Percentiles rank a stretch among this genome's conserved stretches.
Conservation (phyloP, 2,888 invertebrate species). For the Leptopilina myrica region DNA sequence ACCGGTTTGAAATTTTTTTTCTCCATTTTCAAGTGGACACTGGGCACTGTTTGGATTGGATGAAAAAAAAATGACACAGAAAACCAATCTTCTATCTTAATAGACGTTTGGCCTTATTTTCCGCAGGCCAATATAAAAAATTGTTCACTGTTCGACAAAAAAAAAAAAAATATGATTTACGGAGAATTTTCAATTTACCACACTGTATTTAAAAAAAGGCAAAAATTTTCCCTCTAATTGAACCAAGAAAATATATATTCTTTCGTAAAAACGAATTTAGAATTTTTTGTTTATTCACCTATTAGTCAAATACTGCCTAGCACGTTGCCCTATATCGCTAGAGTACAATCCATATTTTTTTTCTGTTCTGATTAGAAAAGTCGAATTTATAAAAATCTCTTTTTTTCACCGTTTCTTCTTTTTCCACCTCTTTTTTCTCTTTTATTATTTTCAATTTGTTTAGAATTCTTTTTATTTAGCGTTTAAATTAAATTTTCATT, state of each 20-base stretch:
- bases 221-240: background rate
- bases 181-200: constrained; percentile 3
- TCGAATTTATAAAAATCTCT: background rate
- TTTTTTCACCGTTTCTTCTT: background rate
- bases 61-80: background rate
- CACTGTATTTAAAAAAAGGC: background rate
- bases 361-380: background rate
- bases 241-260: background rate
- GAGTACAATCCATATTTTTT: constrained; percentile 32
- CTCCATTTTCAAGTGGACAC: background rate
- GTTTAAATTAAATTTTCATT: background rate
- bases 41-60: background rate
- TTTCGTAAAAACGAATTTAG: background rate
- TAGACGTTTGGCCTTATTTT: background rate
- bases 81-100: background rate
- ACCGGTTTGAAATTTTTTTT: background rate
- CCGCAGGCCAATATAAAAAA: background rate
- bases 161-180: background rate
- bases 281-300: constrained; percentile 4
- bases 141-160: background rate
- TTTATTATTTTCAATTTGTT: background rate
- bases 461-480: background rate
- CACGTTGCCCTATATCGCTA: background rate
- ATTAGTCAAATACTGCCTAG: constrained; percentile 38
- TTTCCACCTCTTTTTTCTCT: background rate